Conservation (phyloP, 1,140 invertebrate genomes). For the Ganaspis sp. region DNA sequence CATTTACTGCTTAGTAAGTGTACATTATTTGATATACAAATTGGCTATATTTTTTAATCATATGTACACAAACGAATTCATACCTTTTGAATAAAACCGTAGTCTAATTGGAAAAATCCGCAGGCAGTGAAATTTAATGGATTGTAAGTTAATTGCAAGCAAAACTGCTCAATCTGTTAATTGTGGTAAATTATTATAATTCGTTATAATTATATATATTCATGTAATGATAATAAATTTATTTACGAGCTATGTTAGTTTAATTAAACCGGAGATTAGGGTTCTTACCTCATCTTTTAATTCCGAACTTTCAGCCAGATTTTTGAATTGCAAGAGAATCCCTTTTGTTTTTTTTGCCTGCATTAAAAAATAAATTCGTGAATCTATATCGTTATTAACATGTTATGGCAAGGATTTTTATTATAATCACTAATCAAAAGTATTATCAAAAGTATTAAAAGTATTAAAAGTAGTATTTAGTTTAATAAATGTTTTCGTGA, state of each 20-base stretch:
- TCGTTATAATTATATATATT: background rate
- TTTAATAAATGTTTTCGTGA: no score
- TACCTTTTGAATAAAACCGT: background rate
- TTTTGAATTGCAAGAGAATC: background rate
- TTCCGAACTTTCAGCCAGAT: background rate
- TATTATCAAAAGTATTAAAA: no score
- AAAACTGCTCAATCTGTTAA: slow-evolving; percentile 2
- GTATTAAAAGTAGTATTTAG: no score
- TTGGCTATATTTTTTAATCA: no score
- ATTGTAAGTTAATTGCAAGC: background rate
- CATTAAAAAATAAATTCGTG: background rate
- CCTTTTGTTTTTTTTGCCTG: background rate
- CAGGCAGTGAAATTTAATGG: background rate
- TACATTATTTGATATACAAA: no score
- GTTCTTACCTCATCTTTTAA: background rate
- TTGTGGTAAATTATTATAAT: background rate
- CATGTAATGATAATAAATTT: no score
- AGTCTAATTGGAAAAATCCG: background rate
- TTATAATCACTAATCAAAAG: no score
- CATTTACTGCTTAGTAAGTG: background rate
- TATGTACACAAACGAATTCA: background rate
- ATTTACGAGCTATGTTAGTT: no score
- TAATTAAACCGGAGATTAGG: background rate
- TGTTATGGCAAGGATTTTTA: no score
- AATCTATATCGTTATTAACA: no score